Conservation (phyloP, 2,888 invertebrate species). For the Phytoseiulus persimilis region DNA sequence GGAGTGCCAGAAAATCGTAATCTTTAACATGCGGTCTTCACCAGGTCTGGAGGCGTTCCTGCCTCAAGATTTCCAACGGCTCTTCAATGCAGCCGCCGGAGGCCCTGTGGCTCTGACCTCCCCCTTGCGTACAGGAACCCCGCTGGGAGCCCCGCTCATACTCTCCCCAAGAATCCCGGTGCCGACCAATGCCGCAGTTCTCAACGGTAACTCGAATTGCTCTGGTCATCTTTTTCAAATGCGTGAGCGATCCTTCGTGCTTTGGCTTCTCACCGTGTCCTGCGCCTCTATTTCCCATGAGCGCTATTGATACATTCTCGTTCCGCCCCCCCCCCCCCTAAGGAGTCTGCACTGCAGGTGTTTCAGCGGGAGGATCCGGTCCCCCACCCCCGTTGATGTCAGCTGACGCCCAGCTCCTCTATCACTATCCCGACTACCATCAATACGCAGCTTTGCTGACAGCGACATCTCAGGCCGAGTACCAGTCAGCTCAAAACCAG, state of each 20-base stretch:
- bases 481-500: not conserved
- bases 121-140: conserved; percentile 57
- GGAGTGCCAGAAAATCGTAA: not conserved
- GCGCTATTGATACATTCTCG: no score
- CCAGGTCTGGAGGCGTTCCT: conserved; percentile 44
- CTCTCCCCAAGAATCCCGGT: conserved; percentile 80
- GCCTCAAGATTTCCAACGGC: conserved; percentile 44
- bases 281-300: not conserved
- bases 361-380: conserved; percentile 13
- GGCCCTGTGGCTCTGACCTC: conserved; percentile 55
- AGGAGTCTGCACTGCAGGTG: not conserved
- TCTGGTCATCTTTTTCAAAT: not conserved
- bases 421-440: conserved; percentile 61
- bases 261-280: not conserved
- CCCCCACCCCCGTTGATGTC: conserved; percentile 48
- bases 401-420: conserved; percentile 14
- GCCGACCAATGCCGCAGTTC: conserved; percentile 62
- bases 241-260: not conserved
- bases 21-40: not conserved
- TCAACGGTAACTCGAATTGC: conserved; percentile 52
- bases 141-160: conserved; percentile 82
- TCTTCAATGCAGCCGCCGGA: conserved; percentile 49
- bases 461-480: conserved; percentile 43
- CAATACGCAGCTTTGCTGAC: conserved; percentile 65
- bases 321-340: no score